Evolutionary conservation across 2,113 vertebrate species (phyloP).

Genomic region (Trinectes maculatus): DNA sequence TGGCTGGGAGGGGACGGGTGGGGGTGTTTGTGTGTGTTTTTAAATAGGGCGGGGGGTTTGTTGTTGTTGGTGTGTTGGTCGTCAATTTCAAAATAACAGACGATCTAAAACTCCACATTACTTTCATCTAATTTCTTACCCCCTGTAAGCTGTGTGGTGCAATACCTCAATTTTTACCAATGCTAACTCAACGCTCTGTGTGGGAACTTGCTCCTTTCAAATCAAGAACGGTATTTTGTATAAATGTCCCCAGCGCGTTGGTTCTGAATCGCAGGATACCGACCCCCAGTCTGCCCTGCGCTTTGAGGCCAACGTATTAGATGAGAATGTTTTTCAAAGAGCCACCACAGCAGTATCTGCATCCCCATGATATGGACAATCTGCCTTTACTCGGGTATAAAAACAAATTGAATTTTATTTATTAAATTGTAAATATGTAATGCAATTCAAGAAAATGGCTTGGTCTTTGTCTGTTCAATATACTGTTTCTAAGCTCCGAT

Average conservation of each 20-base stretch:
- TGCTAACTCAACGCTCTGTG: slow-evolving; percentile 62
- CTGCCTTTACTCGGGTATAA: slow-evolving; percentile 79
- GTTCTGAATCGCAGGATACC: slow-evolving; percentile 29
- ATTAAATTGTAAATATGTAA: slow-evolving; percentile 87
- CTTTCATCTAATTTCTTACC: slow-evolving; percentile 45
- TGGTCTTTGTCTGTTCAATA: slow-evolving; percentile 81
- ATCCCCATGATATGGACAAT: slow-evolving; percentile 74
- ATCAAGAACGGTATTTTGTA: slow-evolving; percentile 61
- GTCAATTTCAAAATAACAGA: slow-evolving; percentile 35
- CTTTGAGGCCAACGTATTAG: slow-evolving; percentile 45
- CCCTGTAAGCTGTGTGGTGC: slow-evolving; percentile 72
- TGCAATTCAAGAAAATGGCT: slow-evolving; percentile 76
- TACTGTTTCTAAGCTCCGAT: slow-evolving; percentile 83
- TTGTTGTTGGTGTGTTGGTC: slow-evolving; percentile 39
- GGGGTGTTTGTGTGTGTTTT: slow-evolving; percentile 6
- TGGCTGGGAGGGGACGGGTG: slow-evolving; percentile 29
- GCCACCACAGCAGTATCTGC: slow-evolving; percentile 56
- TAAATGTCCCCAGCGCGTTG: slow-evolving; percentile 45
- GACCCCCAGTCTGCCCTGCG: slow-evolving; percentile 14
- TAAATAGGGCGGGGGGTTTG: not conserved
- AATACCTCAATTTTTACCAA: slow-evolving; percentile 77
- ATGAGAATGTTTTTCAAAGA: slow-evolving; percentile 45
- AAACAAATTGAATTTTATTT: slow-evolving; percentile 82
- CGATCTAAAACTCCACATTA: slow-evolving; percentile 52
- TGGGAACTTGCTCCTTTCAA: slow-evolving; percentile 50